phyloP scores from a whole-genome alignment of 2,888 invertebrate genomes.

The Lomographa bimaculata region DNA sequence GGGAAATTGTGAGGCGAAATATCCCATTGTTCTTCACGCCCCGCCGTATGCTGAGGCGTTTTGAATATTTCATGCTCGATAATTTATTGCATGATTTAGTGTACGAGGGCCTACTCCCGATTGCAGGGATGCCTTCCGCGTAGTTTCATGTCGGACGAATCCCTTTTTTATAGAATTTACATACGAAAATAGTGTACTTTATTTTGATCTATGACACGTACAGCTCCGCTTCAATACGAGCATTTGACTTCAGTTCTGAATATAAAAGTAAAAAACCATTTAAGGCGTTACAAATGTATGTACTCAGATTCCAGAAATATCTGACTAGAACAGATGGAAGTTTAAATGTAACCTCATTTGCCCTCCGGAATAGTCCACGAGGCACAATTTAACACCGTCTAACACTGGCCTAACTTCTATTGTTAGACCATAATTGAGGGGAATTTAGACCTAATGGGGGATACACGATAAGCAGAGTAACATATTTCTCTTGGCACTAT shows the following conservation, averaged over 20 bases:
- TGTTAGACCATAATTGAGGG: slow-evolving; percentile 42
- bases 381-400: slow-evolving; percentile 28
- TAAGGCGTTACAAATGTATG: slow-evolving; percentile 22
- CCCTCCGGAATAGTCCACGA: slow-evolving; percentile 20
- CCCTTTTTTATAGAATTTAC: slow-evolving; percentile 53
- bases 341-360: slow-evolving; percentile 21
- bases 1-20: slow-evolving; percentile 46
- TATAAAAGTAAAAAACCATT: too few species aligned
- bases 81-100: slow-evolving; percentile 79
- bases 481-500: slow-evolving; percentile 56
- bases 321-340: slow-evolving; percentile 14
- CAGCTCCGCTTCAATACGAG: slow-evolving; percentile 24
- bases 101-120: slow-evolving; percentile 52
- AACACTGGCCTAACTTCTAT: slow-evolving; percentile 31
- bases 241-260: background rate
- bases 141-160: slow-evolving; percentile 42
- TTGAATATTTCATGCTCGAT: slow-evolving; percentile 76
- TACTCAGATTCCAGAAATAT: slow-evolving; percentile 9
- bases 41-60: slow-evolving; percentile 61
- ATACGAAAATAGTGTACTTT: slow-evolving; percentile 48
- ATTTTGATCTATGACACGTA: slow-evolving; percentile 40
- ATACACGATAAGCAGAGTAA: slow-evolving; percentile 52
- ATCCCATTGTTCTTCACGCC: slow-evolving; percentile 63
- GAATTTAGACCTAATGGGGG: slow-evolving; percentile 44
- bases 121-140: slow-evolving; percentile 43